Evolutionary conservation across 2,888 invertebrate species (phyloP).

Genomic region (Neoascia interrupta): DNA sequence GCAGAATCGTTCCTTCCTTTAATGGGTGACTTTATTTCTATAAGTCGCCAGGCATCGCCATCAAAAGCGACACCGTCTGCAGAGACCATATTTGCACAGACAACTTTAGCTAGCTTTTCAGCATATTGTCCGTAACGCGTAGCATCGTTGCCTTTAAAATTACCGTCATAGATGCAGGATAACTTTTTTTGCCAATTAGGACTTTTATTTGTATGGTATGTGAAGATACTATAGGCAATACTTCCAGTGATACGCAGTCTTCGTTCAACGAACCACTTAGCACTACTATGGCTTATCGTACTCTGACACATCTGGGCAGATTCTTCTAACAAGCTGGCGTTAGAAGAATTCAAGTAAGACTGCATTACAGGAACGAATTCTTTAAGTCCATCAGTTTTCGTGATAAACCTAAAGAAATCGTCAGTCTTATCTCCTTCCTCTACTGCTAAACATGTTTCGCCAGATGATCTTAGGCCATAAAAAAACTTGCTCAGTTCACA

Average conservation of each 20-base stretch:
- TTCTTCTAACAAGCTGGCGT: conserved; percentile 4
- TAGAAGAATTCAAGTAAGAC: background rate
- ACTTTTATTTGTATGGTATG: background rate
- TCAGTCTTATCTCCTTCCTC: background rate
- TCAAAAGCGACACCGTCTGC: background rate
- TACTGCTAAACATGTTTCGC: background rate
- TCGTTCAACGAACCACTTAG: background rate
- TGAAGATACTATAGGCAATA: background rate
- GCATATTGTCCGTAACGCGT: background rate
- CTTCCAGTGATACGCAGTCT: background rate
- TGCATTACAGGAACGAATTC: background rate
- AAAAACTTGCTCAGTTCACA: background rate
- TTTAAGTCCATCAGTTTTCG: background rate
- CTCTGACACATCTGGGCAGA: conserved; percentile 2
- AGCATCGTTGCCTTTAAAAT: background rate
- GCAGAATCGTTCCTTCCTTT: conserved; percentile 5
- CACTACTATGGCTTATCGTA: background rate
- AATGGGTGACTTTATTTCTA: background rate
- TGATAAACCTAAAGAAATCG: background rate
- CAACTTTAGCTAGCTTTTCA: background rate
- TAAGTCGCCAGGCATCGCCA: background rate
- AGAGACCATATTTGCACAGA: background rate
- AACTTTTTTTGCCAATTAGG: background rate
- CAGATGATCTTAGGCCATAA: background rate
- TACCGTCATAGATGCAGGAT: background rate